A percentile compares a stretch with the other conserved stretches of the same genome.
These are phyloP conservation scores for Aleiodes alternator DNA, from an alignment of 2,888 invertebrate species.

Conservation along the genomic window DNA sequence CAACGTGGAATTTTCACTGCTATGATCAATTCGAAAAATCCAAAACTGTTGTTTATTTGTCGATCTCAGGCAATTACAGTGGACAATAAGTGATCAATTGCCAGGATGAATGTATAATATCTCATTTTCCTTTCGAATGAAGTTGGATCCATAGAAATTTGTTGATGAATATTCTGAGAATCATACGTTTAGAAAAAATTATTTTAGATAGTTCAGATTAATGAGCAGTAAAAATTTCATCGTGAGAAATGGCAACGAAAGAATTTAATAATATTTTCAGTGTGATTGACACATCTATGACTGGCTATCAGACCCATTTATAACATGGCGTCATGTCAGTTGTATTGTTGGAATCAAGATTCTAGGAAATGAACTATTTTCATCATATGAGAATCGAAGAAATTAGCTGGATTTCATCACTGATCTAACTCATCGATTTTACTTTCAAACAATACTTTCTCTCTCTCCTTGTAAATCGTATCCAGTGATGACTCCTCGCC, in stretches of 20 bases:
- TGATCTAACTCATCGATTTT: too few relatives aligned
- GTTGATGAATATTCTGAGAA: too few relatives aligned
- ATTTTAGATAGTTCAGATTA: background rate
- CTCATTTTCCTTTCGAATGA: too few relatives aligned
- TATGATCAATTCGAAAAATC: background rate
- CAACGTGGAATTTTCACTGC: constrained; percentile 29
- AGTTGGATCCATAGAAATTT: too few relatives aligned
- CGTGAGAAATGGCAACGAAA: constrained; percentile 33
- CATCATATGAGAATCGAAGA: too few relatives aligned
- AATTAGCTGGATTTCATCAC: too few relatives aligned
- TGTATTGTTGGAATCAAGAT: too few relatives aligned
- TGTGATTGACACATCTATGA: constrained; percentile 1
- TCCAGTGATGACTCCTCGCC: constrained; percentile 77
- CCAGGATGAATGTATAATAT: too few relatives aligned
- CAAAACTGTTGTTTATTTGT: background rate
- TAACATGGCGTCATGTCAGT: background rate
- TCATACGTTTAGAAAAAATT: background rate
- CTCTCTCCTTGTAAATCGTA: constrained; percentile 79
- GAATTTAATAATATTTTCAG: constrained; percentile 21
- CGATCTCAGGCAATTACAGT: background rate
- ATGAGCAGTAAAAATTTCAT: constrained; percentile 24
- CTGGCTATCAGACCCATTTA: constrained; percentile 2
- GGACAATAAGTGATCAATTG: background rate
- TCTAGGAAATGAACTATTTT: too few relatives aligned
- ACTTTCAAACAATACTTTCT: constrained; percentile 78